Evolutionary conservation across 2,113 vertebrate species (phyloP), one percentile per base, ranked within the genome.

Genomic region (Otus sunia): DNA sequence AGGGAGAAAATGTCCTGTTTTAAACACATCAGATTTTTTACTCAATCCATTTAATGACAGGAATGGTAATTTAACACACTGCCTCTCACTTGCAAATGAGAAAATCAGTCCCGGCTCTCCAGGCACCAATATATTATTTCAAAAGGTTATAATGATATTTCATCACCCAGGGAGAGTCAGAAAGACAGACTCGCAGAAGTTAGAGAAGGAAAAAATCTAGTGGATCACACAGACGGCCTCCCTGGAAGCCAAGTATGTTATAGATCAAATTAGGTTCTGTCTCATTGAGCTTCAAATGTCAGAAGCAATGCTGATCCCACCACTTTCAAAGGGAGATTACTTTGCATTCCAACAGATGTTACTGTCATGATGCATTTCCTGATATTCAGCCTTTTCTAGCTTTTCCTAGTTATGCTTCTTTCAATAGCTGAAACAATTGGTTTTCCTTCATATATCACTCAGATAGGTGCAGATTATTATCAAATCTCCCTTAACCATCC

Each of bases 141-240:
- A 45, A 96, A 97, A 97, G 96, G 84, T 95, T 97, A 96, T 94
- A 94, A 96, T 86, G 96, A 90, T 86, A 95, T 91, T 96, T 97
- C 95, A 94, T 96, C 89, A 80, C 85, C 55, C 64, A 59, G 78
- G 32, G 78, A 76, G 59, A 82, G 74, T 50, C 94, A 92, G 73
- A 79, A 85, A 92, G 95, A 76, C 45, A 87, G 82, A 96, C 66
- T 26, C 8, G 3, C 66, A 79, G 59, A 74, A 87, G 84, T 23
- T 12, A 73, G 74, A 59, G 81, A 75, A n/a, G 58, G 92, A 64
- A 86, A 88, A 94, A 77, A 88, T 78, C 95, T 1, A 92, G 76
- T 66, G 91, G 91, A 85, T 94, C 91, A 63, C 15, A 37, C 6
- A 85, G 81, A 17, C 0, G 1, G 59, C 23, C 62, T 68, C 60